Base-by-base conservation (phyloP, 2,797 vertebrate genomes). In the Apodemus agrarius region DNA sequence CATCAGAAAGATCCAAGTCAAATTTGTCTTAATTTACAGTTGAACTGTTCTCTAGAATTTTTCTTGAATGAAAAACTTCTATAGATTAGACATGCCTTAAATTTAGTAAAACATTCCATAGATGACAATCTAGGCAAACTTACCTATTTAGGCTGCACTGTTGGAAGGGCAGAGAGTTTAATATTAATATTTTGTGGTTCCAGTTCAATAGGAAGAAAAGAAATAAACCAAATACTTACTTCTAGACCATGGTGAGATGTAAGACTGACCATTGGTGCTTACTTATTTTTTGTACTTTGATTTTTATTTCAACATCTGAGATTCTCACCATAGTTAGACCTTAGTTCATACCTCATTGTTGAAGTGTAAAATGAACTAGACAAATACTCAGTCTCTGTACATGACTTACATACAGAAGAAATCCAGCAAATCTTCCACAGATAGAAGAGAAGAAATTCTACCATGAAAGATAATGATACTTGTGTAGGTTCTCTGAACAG, bases 371-470 rank as follows among this genome's bases (percentile, higher is more conserved):
- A 90, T 37, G 26, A 57, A 29, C 52, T 14, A 81, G 22, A 72
- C 46, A 46, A 13, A 22, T 22, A 19, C 4, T 79, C n/a, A 31
- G 3, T 1, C 57, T 52, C 31, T 57, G 10, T 46, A 75, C 0
- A 49, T 7, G 43, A 10, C 24, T 78, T 65, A 92, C 17, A 59
- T 21, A 17, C 17, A 87, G 9, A 88, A 29, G 21, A 52, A 78
- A 76, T 29, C n/a, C 72, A 92, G 4, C 11, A 81, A 89, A 87
- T 54, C 26, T 34, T 72, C 7, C 7, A 37, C 93, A 43, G 54
- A 95, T 24, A 14, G 79, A 88, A 76, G 49, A 21, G 37, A 93
- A 79, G 31, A 94, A 85, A 89, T 9, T 19, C 90, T 57, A 84
- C 9, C 24, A 46, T 14, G 54, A 29, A 84, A 84, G 4, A 57